A percentile compares a stretch with the other conserved stretches of the same genome.
phyloP scores from a whole-genome alignment of 2,888 invertebrate genomes.

The Heliconius ismenius region DNA sequence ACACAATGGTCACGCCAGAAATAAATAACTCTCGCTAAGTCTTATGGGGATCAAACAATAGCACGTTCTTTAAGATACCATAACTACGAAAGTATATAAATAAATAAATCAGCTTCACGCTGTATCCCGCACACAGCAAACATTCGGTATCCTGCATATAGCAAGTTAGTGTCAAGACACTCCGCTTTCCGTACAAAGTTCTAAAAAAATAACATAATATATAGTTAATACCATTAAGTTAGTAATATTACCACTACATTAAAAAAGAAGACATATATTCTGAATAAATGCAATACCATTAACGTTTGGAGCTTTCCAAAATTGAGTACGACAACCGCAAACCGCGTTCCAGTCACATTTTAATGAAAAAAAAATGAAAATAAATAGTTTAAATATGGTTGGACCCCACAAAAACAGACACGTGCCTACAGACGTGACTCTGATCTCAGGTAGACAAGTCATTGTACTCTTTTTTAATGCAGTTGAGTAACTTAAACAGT shows the following conservation, averaged over 20 bases:
- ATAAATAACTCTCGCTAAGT: conserved; percentile 53
- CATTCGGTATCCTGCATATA: too few relatives aligned
- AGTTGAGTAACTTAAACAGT: background rate
- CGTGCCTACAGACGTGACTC: conserved; percentile 22
- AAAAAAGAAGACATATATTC: background rate
- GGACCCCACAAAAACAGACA: conserved; percentile 26
- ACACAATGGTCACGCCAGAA: conserved; percentile 52
- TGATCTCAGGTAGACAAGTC: conserved; percentile 31
- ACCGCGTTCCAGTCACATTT: conserved; percentile 26
- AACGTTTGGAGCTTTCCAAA: conserved; percentile 25
- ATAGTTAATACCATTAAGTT: background rate
- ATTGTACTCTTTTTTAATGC: conserved; percentile 43
- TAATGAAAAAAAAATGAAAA: conserved; percentile 31
- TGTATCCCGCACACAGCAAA: too few relatives aligned
- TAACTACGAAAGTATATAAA: background rate
- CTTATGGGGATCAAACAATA: conserved; percentile 65
- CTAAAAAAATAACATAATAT: background rate
- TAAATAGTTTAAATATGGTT: conserved; percentile 19
- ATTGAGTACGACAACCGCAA: conserved; percentile 26
- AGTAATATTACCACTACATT: background rate
- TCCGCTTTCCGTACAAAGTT: background rate
- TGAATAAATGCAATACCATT: conserved; percentile 9
- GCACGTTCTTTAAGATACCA: conserved; percentile 61
- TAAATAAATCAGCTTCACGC: too few relatives aligned
- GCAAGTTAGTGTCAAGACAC: background rate